phyloP scores from a whole-genome alignment of 2,113 vertebrate genomes.

The Mungos mungo region DNA sequence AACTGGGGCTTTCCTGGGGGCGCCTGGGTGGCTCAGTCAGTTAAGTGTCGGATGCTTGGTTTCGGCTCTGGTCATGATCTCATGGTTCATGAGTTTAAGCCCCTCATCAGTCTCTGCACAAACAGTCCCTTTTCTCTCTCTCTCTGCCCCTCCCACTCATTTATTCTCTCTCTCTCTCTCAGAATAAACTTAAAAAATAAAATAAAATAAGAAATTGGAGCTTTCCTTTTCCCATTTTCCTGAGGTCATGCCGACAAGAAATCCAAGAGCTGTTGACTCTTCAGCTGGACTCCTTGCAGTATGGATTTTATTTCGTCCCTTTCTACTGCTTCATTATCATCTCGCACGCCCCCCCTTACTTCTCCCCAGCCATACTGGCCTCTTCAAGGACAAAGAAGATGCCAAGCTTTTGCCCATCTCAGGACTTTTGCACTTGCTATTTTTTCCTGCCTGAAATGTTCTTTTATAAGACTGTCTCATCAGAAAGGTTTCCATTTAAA shows the following conservation, averaged over 20 bases:
- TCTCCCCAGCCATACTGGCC: background rate
- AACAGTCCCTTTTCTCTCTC: background rate
- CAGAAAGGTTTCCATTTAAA: background rate
- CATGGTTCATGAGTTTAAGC: background rate
- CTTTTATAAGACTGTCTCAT: background rate
- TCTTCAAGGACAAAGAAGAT: background rate
- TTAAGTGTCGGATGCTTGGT: background rate
- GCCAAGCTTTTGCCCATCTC: background rate
- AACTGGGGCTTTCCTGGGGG: background rate
- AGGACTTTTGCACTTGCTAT: background rate
- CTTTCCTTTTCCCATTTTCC: background rate
- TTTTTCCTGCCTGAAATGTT: background rate
- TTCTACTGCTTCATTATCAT: background rate
- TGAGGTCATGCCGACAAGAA: background rate
- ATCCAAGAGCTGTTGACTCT: background rate
- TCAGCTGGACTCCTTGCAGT: background rate
- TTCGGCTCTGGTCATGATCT: background rate
- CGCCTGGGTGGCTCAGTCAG: background rate
- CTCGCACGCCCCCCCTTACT: background rate
- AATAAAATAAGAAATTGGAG: background rate
- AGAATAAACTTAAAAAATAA: background rate
- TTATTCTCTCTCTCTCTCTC: background rate
- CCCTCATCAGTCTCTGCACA: too few relatives aligned
- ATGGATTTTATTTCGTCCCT: background rate
- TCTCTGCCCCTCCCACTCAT: background rate